Evolutionary conservation across 2,797 vertebrate genomes (phyloP), one percentile per base, ranked within the genome.

Genomic region (Melanotaenia trifasciata): DNA sequence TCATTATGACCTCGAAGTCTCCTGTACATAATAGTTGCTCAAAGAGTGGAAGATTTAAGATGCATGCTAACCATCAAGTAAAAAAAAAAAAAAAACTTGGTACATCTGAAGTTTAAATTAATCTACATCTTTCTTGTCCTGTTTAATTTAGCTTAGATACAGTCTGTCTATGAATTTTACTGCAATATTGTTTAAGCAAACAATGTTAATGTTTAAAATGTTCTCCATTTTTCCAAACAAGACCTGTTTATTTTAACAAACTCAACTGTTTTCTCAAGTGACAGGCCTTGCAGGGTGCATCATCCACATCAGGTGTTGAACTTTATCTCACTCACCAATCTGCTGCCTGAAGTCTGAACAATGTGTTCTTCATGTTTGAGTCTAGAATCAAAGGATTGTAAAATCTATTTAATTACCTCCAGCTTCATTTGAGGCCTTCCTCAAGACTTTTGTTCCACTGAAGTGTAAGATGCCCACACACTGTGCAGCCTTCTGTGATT

Each of bases 351-450:
- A 72, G 28, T 80, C 66, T 54, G 67, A 76, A 66, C 24, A 59
- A 73, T 83, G 58, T 53, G 26, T 58, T 69, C n/a, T 67, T 67
- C 38, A 64, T 33, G 62, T 63, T 80, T 68, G 54, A 59, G 58
- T 60, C 63, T 75, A 62, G 66, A 70, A 67, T 72, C 40, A 47
- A 81, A 80, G 28, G 45, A 75, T 36, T 79, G 38, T 63, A 76
- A 82, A 84, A 77, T 33, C 62, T 43, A 24, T 85, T 83, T 82
- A 85, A 84, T 90, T 83, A 67, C 58, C 51, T 66, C 33, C 10
- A 54, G 40, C 66, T 78, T 64, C 45, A 58, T 71, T 30, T 24
- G 14, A 84, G 51, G 62, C 36, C 43, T 9, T 32, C 63, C 67
- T 85, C 43, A 30, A 71, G 56, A 71, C 64, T 80, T 75, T 67